Evolutionary conservation across 2,888 invertebrate genomes (phyloP).

Genomic region (Agonopterix arenella): DNA sequence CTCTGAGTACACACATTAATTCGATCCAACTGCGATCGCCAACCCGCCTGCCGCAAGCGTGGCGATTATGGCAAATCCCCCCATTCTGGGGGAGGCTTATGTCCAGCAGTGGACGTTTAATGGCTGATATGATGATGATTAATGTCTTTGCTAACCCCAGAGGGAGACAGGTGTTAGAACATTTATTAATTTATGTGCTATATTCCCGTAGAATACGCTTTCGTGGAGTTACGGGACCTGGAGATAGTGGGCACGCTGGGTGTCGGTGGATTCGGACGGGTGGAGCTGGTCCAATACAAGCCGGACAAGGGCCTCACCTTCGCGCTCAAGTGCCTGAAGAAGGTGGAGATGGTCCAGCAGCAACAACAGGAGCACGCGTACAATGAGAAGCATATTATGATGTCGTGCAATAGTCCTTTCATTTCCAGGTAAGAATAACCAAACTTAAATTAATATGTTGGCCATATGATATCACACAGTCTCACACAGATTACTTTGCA

Average conservation of each 20-base stretch:
- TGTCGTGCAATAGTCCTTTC: slow-evolving; percentile 87
- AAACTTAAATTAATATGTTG: not conserved
- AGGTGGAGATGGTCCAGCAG: slow-evolving; percentile 91
- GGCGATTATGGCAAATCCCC: too few relatives aligned
- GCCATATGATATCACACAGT: too few relatives aligned
- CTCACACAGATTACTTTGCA: too few relatives aligned
- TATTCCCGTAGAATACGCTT: slow-evolving; percentile 75
- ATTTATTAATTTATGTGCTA: not conserved
- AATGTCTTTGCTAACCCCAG: too few relatives aligned
- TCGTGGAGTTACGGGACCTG: slow-evolving; percentile 85
- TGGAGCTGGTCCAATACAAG: slow-evolving; percentile 84
- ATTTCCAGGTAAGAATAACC: slow-evolving; percentile 80
- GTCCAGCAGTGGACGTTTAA: too few relatives aligned
- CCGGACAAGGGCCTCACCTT: slow-evolving; percentile 77
- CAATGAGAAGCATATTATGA: slow-evolving; percentile 90
- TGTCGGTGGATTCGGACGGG: slow-evolving; percentile 94
- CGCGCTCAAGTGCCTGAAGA: slow-evolving; percentile 93
- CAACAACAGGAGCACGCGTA: slow-evolving; percentile 93
- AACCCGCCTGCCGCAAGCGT: too few relatives aligned
- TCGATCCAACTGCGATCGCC: too few relatives aligned
- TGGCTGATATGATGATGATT: too few relatives aligned
- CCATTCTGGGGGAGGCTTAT: too few relatives aligned
- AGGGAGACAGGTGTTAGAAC: too few relatives aligned
- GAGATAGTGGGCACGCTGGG: slow-evolving; percentile 91
- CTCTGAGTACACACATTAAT: too few relatives aligned